Conservation (phyloP, 2,888 invertebrate genomes). For the Heliconius erato region DNA sequence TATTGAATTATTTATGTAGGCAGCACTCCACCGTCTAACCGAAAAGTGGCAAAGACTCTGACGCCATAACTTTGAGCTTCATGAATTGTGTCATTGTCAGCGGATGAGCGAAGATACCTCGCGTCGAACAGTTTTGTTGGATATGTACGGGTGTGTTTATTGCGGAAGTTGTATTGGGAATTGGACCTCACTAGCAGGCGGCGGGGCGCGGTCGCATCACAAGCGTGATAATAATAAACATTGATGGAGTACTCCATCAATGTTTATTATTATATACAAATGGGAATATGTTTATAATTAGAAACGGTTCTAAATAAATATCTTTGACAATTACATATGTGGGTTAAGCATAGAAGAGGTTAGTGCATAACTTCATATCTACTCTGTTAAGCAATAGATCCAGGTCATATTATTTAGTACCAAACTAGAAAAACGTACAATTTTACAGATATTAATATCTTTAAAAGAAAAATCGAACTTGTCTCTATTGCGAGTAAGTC, state of each 20-base stretch:
- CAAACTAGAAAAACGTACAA: too few species aligned
- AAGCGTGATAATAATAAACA: slow-evolving; percentile 13
- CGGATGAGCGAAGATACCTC: slow-evolving; percentile 42
- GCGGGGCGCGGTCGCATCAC: neutral
- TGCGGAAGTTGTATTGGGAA: slow-evolving; percentile 48
- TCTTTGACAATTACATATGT: too few species aligned
- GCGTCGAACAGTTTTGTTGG: slow-evolving; percentile 26
- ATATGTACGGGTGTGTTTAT: slow-evolving; percentile 45
- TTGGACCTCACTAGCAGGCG: slow-evolving; percentile 12
- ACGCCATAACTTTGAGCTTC: slow-evolving; percentile 25
- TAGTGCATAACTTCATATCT: too few species aligned
- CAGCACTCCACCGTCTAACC: neutral
- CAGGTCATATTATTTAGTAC: too few species aligned
- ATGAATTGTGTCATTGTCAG: slow-evolving; percentile 35
- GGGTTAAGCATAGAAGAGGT: too few species aligned
- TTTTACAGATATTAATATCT: too few species aligned
- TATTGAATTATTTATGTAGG: slow-evolving; percentile 31
- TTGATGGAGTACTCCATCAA: slow-evolving; percentile 3
- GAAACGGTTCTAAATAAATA: too few species aligned
- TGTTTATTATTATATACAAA: neutral
- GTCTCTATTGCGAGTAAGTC: too few species aligned
- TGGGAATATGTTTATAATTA: neutral
- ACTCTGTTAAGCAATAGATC: too few species aligned
- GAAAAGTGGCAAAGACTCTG: slow-evolving; percentile 33
- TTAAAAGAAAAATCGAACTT: too few species aligned